phyloP scores from a whole-genome alignment of 92 coral and sea anemone genomes.

The Porites cylindrica region DNA sequence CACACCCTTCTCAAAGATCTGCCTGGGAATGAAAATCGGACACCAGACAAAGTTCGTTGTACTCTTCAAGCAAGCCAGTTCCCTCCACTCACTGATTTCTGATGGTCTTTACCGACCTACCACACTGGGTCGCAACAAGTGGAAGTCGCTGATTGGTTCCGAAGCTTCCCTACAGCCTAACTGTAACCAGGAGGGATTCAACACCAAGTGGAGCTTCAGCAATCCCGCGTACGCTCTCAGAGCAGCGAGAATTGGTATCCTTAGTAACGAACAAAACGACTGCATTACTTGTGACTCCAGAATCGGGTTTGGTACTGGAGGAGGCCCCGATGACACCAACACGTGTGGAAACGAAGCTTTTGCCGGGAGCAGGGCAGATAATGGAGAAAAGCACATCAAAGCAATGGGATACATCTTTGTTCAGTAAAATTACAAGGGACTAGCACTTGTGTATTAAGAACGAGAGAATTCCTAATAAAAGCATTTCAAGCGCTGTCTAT shows the following conservation, averaged over 20 bases:
- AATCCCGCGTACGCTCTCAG: background rate
- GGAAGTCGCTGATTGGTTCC: constrained; percentile 22
- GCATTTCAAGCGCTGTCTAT: no score
- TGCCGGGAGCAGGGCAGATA: background rate
- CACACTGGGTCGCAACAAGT: constrained; percentile 4
- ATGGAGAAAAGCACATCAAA: background rate
- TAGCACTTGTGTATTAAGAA: no score
- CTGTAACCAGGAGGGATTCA: constrained; percentile 39
- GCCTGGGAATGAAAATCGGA: constrained; percentile 48
- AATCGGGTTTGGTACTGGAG: constrained; percentile 24
- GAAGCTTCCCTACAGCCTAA: no score
- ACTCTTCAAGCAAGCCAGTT: constrained; percentile 11
- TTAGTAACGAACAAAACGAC: background rate
- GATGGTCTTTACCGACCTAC: constrained; percentile 25
- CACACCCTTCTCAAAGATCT: constrained; percentile 33
- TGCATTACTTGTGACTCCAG: constrained; percentile 9
- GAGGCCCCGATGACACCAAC: background rate
- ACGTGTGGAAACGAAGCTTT: constrained; percentile 10
- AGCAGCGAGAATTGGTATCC: constrained; percentile 35
- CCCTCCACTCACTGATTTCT: constrained; percentile 31
- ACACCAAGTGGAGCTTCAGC: background rate
- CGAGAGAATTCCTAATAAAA: no score
- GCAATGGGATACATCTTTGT: constrained; percentile 11
- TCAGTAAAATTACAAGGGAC: background rate
- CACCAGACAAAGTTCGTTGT: constrained; percentile 6